These are phyloP conservation scores for Oscheius sp. DNA, from an alignment of 2,888 invertebrate species.

Conservation along the genomic window DNA sequence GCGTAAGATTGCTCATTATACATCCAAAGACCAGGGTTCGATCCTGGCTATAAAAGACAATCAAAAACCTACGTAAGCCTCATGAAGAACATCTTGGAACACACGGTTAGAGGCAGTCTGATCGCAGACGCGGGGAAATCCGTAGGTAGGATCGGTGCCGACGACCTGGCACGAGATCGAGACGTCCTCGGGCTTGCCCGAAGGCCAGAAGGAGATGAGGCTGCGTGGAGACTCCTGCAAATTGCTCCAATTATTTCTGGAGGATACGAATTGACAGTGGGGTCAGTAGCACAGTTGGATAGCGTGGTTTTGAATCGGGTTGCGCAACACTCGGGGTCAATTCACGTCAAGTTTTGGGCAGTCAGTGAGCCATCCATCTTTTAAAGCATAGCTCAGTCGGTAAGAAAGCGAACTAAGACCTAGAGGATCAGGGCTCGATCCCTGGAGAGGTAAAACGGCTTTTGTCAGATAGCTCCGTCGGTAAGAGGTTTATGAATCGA, in stretches of 20 bases:
- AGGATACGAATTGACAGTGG: neutral
- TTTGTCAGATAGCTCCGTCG: too few relatives aligned
- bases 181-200: constrained; percentile 53
- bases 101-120: constrained; percentile 55
- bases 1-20: too few relatives aligned
- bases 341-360: too few relatives aligned
- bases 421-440: too few relatives aligned
- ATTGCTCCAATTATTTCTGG: neutral
- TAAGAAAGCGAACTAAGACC: too few relatives aligned
- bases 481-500: too few relatives aligned
- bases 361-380: too few relatives aligned
- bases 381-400: too few relatives aligned
- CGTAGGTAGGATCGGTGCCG: constrained; percentile 67
- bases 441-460: too few relatives aligned
- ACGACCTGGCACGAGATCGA: constrained; percentile 59
- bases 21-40: too few relatives aligned
- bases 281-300: constrained; percentile 30
- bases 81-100: constrained; percentile 43
- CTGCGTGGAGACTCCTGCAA: constrained; percentile 40
- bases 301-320: constrained; percentile 7
- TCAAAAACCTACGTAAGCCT: constrained; percentile 20
- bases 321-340: constrained; percentile 6
- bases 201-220: constrained; percentile 46
- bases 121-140: constrained; percentile 66
- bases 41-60: neutral